These are phyloP conservation scores for Macrocentrus cingulum DNA, from an alignment of 1,140 invertebrate species.

Conservation along the genomic window DNA sequence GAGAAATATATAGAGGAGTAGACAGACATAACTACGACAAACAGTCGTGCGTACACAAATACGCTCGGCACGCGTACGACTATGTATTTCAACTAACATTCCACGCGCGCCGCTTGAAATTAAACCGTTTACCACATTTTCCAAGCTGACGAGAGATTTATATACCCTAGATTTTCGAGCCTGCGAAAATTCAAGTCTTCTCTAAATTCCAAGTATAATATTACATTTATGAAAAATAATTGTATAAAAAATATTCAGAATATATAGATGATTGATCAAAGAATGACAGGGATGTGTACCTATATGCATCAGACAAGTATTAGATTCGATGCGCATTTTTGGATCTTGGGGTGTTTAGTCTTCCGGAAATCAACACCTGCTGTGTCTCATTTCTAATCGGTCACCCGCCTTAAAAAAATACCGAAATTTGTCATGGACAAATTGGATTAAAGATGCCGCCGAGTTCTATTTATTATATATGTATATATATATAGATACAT, in stretches of 20 bases:
- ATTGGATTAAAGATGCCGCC: neutral
- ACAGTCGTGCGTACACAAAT: conserved; percentile 25
- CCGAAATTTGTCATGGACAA: conserved; percentile 1
- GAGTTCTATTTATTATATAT: too few species aligned
- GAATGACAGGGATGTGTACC: too few species aligned
- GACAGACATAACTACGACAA: conserved; percentile 11
- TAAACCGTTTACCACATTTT: conserved; percentile 42
- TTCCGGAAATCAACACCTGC: conserved; percentile 46
- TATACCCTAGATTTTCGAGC: conserved; percentile 18
- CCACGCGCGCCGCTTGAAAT: conserved; percentile 45
- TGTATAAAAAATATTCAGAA: too few species aligned
- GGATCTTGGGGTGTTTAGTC: conserved; percentile 33
- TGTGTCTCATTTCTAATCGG: conserved; percentile 30
- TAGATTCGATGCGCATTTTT: conserved; percentile 25
- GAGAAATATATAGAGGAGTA: neutral
- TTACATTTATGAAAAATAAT: too few species aligned
- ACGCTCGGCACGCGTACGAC: conserved; percentile 29
- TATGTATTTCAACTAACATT: conserved; percentile 52
- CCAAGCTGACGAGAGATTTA: conserved; percentile 45
- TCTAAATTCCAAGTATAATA: too few species aligned
- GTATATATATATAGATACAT: too few species aligned
- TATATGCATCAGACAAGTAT: neutral
- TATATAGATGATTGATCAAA: too few species aligned
- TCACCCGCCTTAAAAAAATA: conserved; percentile 10
- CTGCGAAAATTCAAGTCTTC: conserved; percentile 25